Evolutionary conservation across 2,888 invertebrate species (phyloP), one percentile per base, ranked within the genome.

Genomic region (Phengaris alcon): DNA sequence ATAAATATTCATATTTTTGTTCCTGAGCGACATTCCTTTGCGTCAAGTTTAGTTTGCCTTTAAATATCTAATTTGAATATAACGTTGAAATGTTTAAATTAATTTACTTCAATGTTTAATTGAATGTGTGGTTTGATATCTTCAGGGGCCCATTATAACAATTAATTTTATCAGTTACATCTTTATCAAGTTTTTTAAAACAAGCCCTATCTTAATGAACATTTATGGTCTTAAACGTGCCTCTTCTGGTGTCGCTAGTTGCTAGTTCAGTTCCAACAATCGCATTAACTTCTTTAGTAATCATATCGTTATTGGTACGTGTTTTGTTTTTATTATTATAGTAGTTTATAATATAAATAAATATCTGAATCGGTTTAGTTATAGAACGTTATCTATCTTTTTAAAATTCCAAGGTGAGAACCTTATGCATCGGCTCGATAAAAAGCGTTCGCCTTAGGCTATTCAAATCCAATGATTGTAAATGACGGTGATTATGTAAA

Each of bases 51-150:
- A 35, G 35, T 68, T 44, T 44, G 13, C 44, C 7, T 59, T 69
- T 69, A n/a, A 69, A 69, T 69, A n/a, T 46, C 13, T 69, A 69
- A 69, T 69, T 69, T 69, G 69, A 69, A 69, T 69, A 69, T 69
- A 9, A 46, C 12, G n/a, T 69, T 69, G 69, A 48, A 64, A 64
- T 48, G 15, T 46, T 69, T 69, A 48, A 69, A 69, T 69, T 69
- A 64, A 35, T 64, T 52, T 10, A 64, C 35, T 64, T 64, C 10
- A 64, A 64, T 35, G 35, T 64, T 35, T 64, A 64, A 64, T 64
- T 35, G 13, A 35, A 35, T 35, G 64, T 64, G 12, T 64, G 44
- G 35, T 64, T 35, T 12, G 35, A 64, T 59, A 6, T 64, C 12
- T 64, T 59, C 59, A 35, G 57, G 9, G 15, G 9, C 15, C 15